phyloP scores from a whole-genome alignment of 2,888 invertebrate genomes.

The Drosophila aldrichi region DNA sequence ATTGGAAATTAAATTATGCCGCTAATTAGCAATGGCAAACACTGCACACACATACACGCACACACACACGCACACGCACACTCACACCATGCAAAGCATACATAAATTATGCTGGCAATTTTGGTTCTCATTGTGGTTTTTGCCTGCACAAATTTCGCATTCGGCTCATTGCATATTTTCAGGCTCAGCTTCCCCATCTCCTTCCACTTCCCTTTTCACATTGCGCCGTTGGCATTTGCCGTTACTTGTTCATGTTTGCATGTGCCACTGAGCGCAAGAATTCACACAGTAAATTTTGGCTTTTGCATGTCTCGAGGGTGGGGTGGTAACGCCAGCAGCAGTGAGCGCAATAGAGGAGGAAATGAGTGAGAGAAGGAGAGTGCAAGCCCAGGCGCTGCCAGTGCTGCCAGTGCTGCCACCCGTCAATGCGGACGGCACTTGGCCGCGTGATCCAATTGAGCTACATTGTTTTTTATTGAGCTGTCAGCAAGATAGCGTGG shows the following conservation, averaged over 20 bases:
- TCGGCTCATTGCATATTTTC: slow-evolving; percentile 49
- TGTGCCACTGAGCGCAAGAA: slow-evolving; percentile 53
- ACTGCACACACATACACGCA: slow-evolving; percentile 6
- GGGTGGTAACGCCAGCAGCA: slow-evolving; percentile 1
- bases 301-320: background rate
- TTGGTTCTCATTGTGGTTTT: slow-evolving; percentile 70
- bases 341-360: background rate
- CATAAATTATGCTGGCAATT: slow-evolving; percentile 79
- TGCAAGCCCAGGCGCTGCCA: background rate
- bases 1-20: slow-evolving; percentile 76
- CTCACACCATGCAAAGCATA: slow-evolving; percentile 6
- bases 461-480: slow-evolving; percentile 63
- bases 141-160: slow-evolving; percentile 26
- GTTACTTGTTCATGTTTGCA: slow-evolving; percentile 32
- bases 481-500: background rate
- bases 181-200: slow-evolving; percentile 25
- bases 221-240: background rate
- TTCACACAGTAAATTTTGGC: slow-evolving; percentile 74
- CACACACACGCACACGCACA: slow-evolving; percentile 11
- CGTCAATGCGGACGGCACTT: slow-evolving; percentile 11
- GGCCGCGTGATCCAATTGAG: slow-evolving; percentile 67
- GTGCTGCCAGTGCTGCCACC: slow-evolving; percentile 4
- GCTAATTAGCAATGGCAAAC: slow-evolving; percentile 67
- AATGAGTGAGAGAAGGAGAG: background rate
- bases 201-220: slow-evolving; percentile 2